Base-by-base conservation (phyloP, 2,113 vertebrate species). In the Gymnobelideus leadbeateri region DNA sequence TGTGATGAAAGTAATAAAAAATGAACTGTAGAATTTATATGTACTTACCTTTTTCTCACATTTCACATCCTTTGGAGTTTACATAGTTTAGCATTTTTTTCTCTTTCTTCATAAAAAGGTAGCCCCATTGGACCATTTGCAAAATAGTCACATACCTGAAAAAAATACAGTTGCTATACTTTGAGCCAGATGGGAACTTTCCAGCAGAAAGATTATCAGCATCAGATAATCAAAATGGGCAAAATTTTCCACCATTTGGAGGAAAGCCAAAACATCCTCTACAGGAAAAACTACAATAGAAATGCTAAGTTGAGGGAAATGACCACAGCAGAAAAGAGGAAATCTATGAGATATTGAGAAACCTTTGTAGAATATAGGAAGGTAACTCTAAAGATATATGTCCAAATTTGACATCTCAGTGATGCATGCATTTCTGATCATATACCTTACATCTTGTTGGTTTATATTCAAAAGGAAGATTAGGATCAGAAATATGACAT, bases 171-270 rank as follows among this genome's bases (percentile, higher is more conserved):
- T 54, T 94, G 55, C 92, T 94, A 1, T 97, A 77, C 94, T 97
- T 94, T 94, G 89, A 97, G 94, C 96, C 97, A 98, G 93, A 94
- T 97, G 94, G 96, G 90, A 92, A 49, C 68, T 98, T 97, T 97
- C 92, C 93, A 93, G 51, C 68, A 94, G 96, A 97, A 97, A 97
- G 47, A n/a, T 97, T 97, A 96, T 96, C 93, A 92, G 93, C 61
- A 96, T 97, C 95, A 97, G 91, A 97, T 98, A 54, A 97, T 97
- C 90, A 91, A 97, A 98, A 97, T 77, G 46, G 96, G 94, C 95
- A 96, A 31, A 1, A 84, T 96, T 96, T 93, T 19, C 94, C 47
- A 95, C 89, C 25, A 21, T 95, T 96, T 98, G 98, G 94, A 96
- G 68, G 97, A 96, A 97, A 94, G 89, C 92, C 96, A 97, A 93